phyloP scores from a whole-genome alignment of 2,888 invertebrate species.

The Scaptomyza cyrtandrae region DNA sequence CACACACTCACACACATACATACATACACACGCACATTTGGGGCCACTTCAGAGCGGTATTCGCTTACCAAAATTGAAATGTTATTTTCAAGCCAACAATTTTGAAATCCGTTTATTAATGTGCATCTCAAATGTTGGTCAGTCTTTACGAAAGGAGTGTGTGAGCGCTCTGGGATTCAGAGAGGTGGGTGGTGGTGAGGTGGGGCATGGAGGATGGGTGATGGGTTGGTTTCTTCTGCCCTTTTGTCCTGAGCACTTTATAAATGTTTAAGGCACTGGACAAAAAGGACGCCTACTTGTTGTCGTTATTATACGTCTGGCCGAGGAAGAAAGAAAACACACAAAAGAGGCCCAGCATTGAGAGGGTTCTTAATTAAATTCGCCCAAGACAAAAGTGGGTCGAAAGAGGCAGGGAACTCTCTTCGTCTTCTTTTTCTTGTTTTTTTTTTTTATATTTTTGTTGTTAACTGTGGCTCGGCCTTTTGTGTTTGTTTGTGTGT shows the following conservation, averaged over 20 bases:
- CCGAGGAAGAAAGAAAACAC: neutral
- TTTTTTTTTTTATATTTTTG: too few species aligned
- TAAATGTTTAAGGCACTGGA: slow-evolving; percentile 36
- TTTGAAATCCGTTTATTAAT: slow-evolving; percentile 41
- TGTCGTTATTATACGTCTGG: slow-evolving; percentile 40
- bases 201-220: too few species aligned
- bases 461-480: neutral
- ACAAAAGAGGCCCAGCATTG: slow-evolving; percentile 53
- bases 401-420: slow-evolving; percentile 6
- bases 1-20: neutral
- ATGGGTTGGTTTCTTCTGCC: neutral
- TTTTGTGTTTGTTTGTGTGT: slow-evolving; percentile 11
- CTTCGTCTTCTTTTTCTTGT: slow-evolving; percentile 11
- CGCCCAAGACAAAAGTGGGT: slow-evolving; percentile 70
- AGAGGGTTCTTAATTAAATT: slow-evolving; percentile 79
- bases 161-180: neutral
- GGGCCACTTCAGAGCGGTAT: slow-evolving; percentile 37
- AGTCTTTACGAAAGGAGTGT: too few species aligned
- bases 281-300: slow-evolving; percentile 6
- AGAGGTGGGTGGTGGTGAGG: too few species aligned
- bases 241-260: slow-evolving; percentile 29
- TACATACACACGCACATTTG: slow-evolving; percentile 20
- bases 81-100: slow-evolving; percentile 37
- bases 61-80: slow-evolving; percentile 46
- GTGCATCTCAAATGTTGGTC: slow-evolving; percentile 42